Conservation (phyloP, 2,113 vertebrate species). For the Castor canadensis region DNA sequence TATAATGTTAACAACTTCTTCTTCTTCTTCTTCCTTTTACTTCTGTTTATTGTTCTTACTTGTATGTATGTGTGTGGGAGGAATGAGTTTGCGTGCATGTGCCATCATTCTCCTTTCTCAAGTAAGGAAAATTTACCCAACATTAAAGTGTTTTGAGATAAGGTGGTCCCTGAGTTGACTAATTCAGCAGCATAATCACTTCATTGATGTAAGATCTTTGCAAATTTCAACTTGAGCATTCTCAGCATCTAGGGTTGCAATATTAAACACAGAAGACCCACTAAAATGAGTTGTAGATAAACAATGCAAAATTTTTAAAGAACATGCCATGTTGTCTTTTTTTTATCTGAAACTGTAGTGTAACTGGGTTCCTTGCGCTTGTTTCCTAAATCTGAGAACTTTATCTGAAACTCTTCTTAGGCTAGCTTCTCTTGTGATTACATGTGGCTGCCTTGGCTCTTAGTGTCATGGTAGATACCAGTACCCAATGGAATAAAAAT, state of each 20-base stretch:
- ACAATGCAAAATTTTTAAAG: not conserved
- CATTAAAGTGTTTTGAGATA: conserved; percentile 29
- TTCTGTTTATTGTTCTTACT: not conserved
- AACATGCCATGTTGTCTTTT: not conserved
- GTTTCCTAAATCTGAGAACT: not conserved
- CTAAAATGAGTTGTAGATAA: conserved; percentile 31
- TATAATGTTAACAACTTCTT: not conserved
- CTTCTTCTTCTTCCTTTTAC: not conserved
- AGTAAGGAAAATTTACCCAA: not conserved
- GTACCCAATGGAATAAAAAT: not conserved
- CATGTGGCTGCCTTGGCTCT: not conserved
- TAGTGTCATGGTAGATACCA: not conserved
- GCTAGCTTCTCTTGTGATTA: not conserved
- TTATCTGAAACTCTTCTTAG: not conserved
- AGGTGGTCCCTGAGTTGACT: not conserved
- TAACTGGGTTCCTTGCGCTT: not conserved
- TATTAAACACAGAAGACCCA: not conserved
- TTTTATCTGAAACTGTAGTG: not conserved
- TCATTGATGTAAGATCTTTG: not conserved
- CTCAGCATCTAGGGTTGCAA: not conserved
- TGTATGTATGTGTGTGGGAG: not conserved
- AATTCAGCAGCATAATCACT: not conserved
- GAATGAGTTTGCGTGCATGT: not conserved
- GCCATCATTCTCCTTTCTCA: not conserved
- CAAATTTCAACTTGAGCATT: not conserved